These are phyloP conservation scores for Nomada fucata DNA, from an alignment of 2,888 invertebrate species.

Conservation along the genomic window DNA sequence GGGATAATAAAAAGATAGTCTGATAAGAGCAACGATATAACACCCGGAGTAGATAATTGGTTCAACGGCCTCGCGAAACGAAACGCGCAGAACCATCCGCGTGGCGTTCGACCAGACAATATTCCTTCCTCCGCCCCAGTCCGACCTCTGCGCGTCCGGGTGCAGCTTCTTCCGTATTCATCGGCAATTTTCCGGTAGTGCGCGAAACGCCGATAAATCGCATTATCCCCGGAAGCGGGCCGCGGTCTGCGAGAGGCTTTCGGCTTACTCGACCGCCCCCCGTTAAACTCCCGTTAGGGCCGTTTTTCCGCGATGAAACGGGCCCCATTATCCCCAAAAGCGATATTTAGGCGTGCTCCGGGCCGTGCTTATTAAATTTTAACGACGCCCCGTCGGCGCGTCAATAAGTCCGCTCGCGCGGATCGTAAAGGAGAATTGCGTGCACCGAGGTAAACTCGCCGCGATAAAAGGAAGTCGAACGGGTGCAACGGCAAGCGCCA, in stretches of 20 bases:
- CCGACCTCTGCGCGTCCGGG: background rate
- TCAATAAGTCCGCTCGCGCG: slow-evolving; percentile 20
- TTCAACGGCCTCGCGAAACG: slow-evolving; percentile 18
- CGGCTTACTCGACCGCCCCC: slow-evolving; percentile 67
- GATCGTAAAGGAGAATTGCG: slow-evolving; percentile 48
- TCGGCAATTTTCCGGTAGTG: slow-evolving; percentile 67
- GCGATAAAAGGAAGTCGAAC: slow-evolving; percentile 28
- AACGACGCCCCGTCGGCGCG: slow-evolving; percentile 41
- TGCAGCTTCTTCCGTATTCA: slow-evolving; percentile 55
- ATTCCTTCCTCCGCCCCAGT: slow-evolving; percentile 46
- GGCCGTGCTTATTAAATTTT: slow-evolving; percentile 64
- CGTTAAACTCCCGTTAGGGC: slow-evolving; percentile 71
- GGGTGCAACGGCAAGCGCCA: background rate
- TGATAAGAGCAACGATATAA: background rate
- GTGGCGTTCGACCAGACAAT: slow-evolving; percentile 8
- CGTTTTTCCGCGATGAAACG: slow-evolving; percentile 38
- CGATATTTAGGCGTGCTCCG: slow-evolving; percentile 55
- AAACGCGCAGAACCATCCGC: slow-evolving; percentile 10
- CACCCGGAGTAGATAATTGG: slow-evolving; percentile 12
- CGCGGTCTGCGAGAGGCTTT: slow-evolving; percentile 35
- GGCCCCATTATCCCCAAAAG: slow-evolving; percentile 52
- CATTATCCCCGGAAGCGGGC: slow-evolving; percentile 63
- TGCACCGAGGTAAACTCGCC: slow-evolving; percentile 2
- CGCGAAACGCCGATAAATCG: slow-evolving; percentile 73
- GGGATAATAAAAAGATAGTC: background rate